Percentiles rank a stretch among this genome's conserved stretches.
Evolutionary conservation across 2,888 invertebrate species (phyloP).

Genomic region (Ectemnius cavifrons): DNA sequence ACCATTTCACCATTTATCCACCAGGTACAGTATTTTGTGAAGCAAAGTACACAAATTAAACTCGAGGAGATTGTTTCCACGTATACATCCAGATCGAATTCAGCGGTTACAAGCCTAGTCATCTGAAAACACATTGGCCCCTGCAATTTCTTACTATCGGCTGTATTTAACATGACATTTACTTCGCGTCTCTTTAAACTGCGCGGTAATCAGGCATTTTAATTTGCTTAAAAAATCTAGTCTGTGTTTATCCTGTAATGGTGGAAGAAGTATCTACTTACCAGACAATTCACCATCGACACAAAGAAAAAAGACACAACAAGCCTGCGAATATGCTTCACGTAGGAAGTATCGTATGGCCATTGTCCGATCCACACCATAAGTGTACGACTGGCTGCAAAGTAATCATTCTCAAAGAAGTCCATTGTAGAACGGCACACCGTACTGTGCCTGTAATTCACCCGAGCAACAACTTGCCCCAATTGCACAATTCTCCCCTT

Average conservation of each 20-base stretch:
- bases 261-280: background rate
- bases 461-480: no score
- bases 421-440: background rate
- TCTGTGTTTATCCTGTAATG: no score
- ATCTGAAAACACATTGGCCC: background rate
- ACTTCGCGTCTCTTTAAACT: no score
- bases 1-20: conserved; percentile 7
- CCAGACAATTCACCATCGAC: background rate
- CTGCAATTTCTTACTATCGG: background rate
- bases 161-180: no score
- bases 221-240: no score
- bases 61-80: background rate
- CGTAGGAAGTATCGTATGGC: conserved; percentile 3
- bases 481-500: no score
- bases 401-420: conserved; percentile 14
- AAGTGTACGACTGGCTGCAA: background rate
- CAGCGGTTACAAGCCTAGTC: background rate
- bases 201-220: no score
- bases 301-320: background rate
- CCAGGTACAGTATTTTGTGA: conserved; percentile 8
- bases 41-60: background rate
- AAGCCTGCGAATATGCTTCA: background rate
- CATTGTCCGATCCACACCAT: conserved; percentile 10
- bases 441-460: no score
- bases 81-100: conserved; percentile 2